phyloP scores from a whole-genome alignment of 2,888 invertebrate species.

The Heteromyza rotundicornis region DNA sequence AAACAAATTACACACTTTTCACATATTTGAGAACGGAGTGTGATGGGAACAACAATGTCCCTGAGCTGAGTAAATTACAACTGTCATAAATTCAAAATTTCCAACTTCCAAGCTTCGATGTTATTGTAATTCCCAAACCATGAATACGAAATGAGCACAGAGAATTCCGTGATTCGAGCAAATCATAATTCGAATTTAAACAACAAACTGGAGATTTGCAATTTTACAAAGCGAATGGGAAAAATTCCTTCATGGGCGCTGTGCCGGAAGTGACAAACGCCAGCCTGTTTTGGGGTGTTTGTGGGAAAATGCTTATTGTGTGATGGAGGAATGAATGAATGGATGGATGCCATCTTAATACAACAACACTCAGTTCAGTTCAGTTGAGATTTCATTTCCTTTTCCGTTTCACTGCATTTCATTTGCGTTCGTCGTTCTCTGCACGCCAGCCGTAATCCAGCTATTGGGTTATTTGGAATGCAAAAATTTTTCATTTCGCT shows the following conservation, averaged over 20 bases:
- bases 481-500: constrained; percentile 1
- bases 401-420: constrained; percentile 52
- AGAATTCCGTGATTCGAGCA: constrained; percentile 23
- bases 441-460: neutral
- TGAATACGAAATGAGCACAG: constrained; percentile 49
- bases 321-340: neutral
- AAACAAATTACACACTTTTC: no score
- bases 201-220: neutral
- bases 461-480: neutral
- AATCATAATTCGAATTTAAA: constrained; percentile 5
- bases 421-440: constrained; percentile 41
- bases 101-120: no score
- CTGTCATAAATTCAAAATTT: no score
- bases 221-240: neutral
- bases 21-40: no score
- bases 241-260: neutral
- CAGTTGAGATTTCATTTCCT: constrained; percentile 46
- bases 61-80: no score
- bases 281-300: neutral
- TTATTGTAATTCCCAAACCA: constrained; percentile 52
- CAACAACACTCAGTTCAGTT: neutral
- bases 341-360: neutral
- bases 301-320: neutral
- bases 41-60: no score
- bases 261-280: neutral